Conservation (phyloP, 2,888 invertebrate species). For the Drosophila setosimentum region DNA sequence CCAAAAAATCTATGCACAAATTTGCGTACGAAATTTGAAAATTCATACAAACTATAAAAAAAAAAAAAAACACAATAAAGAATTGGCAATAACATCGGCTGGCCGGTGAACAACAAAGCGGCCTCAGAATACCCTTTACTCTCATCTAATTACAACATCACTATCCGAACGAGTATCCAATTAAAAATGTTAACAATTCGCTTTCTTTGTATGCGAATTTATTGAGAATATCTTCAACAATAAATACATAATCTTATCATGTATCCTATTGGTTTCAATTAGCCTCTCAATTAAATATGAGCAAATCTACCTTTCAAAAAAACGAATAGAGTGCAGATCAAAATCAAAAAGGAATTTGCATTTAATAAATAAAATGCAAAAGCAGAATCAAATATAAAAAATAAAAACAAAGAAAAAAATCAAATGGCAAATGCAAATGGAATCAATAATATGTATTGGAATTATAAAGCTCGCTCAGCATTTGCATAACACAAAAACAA, state of each 20-base stretch:
- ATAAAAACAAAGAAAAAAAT: slow-evolving; percentile 13
- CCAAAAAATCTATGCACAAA: slow-evolving; percentile 12
- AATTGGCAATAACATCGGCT: slow-evolving; percentile 40
- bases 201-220: not conserved
- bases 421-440: slow-evolving; percentile 52
- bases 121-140: slow-evolving; percentile 24
- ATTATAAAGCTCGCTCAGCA: slow-evolving; percentile 21
- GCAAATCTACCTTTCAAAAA: slow-evolving; percentile 31
- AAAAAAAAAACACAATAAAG: slow-evolving; percentile 12
- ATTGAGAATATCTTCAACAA: slow-evolving; percentile 43
- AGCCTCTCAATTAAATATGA: slow-evolving; percentile 61
- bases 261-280: slow-evolving; percentile 75
- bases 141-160: not conserved
- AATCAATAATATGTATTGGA: slow-evolving; percentile 32
- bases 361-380: slow-evolving; percentile 15
- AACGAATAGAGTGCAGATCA: slow-evolving; percentile 13
- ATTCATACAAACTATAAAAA: slow-evolving; percentile 8
- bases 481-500: slow-evolving; percentile 23
- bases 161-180: slow-evolving; percentile 4
- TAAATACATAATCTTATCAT: slow-evolving; percentile 59
- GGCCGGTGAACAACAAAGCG: slow-evolving; percentile 30
- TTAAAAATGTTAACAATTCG: slow-evolving; percentile 1
- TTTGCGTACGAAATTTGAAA: slow-evolving; percentile 9
- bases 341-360: slow-evolving; percentile 30
- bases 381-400: slow-evolving; percentile 31